These are phyloP conservation scores for Epinotia ramella DNA, from an alignment of 2,888 invertebrate species.

Conservation along the genomic window DNA sequence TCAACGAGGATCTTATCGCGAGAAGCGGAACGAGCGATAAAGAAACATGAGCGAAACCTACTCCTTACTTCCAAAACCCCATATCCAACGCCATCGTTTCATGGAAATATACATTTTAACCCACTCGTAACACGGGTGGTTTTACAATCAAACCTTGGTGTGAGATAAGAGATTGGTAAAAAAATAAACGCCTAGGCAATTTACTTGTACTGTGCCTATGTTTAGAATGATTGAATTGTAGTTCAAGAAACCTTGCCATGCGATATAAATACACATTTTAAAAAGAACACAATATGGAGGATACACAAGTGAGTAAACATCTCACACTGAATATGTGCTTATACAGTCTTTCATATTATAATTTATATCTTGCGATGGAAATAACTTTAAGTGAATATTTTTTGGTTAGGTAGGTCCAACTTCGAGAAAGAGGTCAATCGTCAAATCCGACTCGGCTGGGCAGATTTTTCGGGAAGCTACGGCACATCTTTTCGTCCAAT, in stretches of 20 bases:
- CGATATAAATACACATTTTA: neutral
- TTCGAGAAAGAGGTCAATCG: too few species aligned
- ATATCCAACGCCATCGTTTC: neutral
- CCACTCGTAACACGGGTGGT: neutral
- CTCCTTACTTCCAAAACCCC: neutral
- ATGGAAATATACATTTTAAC: neutral
- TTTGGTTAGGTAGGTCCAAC: too few species aligned
- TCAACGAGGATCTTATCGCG: constrained; percentile 64
- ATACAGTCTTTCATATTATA: too few species aligned
- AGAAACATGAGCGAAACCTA: constrained; percentile 45
- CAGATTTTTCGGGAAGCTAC: too few species aligned
- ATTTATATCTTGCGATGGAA: too few species aligned
- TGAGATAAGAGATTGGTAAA: neutral
- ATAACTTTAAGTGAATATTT: too few species aligned
- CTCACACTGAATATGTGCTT: neutral
- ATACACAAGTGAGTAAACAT: neutral
- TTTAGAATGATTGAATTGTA: constrained; percentile 14
- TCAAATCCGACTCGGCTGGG: too few species aligned
- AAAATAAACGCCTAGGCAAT: neutral
- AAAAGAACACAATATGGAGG: neutral
- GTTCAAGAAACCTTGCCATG: constrained; percentile 17
- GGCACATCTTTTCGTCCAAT: too few species aligned
- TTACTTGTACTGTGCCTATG: constrained; percentile 17
- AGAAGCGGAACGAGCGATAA: constrained; percentile 55
- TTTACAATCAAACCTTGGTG: neutral